A percentile compares a stretch with the other conserved stretches of the same genome.
Conservation (phyloP, 2,797 vertebrate species). For the Vireo griseus region DNA sequence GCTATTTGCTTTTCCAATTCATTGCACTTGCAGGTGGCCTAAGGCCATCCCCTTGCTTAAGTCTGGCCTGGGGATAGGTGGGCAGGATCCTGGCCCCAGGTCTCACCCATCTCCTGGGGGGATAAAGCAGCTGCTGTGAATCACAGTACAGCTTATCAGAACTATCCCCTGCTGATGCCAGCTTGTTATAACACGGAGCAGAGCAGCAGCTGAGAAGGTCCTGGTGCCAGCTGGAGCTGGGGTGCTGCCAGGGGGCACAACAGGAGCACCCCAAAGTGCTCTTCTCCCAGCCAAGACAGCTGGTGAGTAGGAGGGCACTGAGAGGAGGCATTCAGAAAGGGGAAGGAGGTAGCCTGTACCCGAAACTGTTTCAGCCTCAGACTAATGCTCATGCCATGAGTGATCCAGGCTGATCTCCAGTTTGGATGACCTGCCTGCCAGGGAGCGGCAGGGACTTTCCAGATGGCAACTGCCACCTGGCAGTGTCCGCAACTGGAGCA, state of each 20-base stretch:
- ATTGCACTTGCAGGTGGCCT: background rate
- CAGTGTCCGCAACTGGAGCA: background rate
- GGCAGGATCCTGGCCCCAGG: background rate
- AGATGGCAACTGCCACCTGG: slow-evolving; percentile 40
- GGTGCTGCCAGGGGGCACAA: background rate
- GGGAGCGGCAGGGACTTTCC: slow-evolving; percentile 54
- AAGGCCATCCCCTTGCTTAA: background rate
- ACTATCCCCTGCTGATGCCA: background rate
- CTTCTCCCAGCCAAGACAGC: background rate
- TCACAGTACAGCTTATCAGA: background rate
- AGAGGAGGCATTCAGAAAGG: background rate
- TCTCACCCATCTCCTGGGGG: background rate
- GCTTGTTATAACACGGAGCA: background rate
- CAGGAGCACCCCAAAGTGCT: background rate
- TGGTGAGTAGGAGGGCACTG: background rate
- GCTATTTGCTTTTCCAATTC: background rate
- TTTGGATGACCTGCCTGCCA: slow-evolving; percentile 13
- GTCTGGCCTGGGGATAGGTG: background rate
- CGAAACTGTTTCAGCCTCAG: background rate
- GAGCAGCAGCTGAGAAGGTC: background rate
- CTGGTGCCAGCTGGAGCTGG: background rate
- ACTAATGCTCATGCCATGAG: background rate
- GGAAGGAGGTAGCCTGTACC: background rate
- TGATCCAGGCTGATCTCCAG: background rate
- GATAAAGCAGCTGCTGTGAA: background rate